Percentiles rank a stretch among this genome's conserved stretches.
These are phyloP conservation scores for Latrodectus geometricus DNA, from an alignment of 1,140 invertebrate genomes.

Conservation along the genomic window DNA sequence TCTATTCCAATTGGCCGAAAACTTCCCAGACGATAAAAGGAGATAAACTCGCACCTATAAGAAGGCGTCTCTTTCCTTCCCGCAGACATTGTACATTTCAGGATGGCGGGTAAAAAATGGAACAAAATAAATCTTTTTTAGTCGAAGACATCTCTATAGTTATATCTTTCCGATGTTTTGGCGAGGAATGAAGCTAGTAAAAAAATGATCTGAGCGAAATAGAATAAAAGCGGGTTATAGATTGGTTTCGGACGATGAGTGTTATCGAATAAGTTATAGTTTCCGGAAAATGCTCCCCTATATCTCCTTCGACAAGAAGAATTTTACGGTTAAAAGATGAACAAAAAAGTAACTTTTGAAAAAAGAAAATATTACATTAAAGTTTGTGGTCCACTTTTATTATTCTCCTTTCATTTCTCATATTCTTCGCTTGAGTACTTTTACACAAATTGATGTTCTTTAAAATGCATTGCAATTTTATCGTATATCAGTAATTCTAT, in stretches of 20 bases:
- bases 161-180: constrained; percentile 48
- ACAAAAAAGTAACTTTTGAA: constrained; percentile 12
- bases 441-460: too few relatives aligned
- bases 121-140: constrained; percentile 56
- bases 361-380: too few relatives aligned
- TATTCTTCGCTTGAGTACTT: too few relatives aligned
- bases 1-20: constrained; percentile 52
- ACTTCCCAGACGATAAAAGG: constrained; percentile 54
- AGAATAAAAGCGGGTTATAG: constrained; percentile 36
- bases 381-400: too few relatives aligned
- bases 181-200: constrained; percentile 3
- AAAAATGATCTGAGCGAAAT: constrained; percentile 22
- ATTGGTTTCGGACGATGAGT: constrained; percentile 38
- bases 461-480: too few relatives aligned
- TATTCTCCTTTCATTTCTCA: too few relatives aligned
- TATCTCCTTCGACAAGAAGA: constrained; percentile 28
- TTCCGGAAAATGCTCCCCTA: constrained; percentile 27
- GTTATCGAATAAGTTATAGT: constrained; percentile 57
- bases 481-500: too few relatives aligned
- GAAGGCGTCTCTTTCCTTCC: constrained; percentile 6
- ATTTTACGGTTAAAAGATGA: constrained; percentile 16
- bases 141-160: constrained; percentile 36
- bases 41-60: constrained; percentile 49
- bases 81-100: constrained; percentile 24
- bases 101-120: constrained; percentile 42